phyloP scores from a whole-genome alignment of 1,140 invertebrate genomes.

The Oryzaephilus surinamensis region DNA sequence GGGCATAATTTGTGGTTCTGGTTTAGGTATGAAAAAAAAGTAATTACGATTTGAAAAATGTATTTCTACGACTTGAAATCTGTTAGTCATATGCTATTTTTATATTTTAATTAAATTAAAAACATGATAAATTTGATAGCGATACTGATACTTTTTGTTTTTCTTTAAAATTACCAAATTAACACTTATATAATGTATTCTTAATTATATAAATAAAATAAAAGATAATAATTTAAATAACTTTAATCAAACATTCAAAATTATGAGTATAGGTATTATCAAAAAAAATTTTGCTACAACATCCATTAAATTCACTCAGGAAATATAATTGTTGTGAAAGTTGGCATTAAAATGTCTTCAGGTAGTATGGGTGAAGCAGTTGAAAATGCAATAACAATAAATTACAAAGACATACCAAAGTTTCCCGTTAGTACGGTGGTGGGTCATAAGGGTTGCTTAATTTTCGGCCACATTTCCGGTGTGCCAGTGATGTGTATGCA shows the following conservation, averaged over 20 bases:
- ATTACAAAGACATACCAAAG: conserved; percentile 79
- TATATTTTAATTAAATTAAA: not conserved
- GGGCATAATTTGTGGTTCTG: conserved; percentile 91
- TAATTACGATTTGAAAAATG: too few relatives aligned
- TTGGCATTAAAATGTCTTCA: too few relatives aligned
- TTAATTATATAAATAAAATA: too few relatives aligned
- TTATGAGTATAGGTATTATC: too few relatives aligned
- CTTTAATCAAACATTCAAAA: too few relatives aligned
- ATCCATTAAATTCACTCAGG: too few relatives aligned
- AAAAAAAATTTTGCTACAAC: too few relatives aligned
- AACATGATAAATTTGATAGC: not conserved
- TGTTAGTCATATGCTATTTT: not conserved
- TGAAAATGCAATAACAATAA: conserved; percentile 58
- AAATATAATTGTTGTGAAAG: conserved; percentile 90
- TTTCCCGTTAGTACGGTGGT: conserved; percentile 81
- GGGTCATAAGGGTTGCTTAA: conserved; percentile 77
- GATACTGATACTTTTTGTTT: not conserved
- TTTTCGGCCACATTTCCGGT: conserved; percentile 69
- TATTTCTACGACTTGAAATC: too few relatives aligned
- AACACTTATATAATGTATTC: too few relatives aligned
- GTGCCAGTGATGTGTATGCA: conserved; percentile 86
- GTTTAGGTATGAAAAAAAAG: conserved; percentile 62
- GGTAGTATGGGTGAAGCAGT: conserved; percentile 71
- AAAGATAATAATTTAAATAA: too few relatives aligned
- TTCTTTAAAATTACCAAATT: too few relatives aligned